phyloP scores from a whole-genome alignment of 2,888 invertebrate species.

The Lingula anatina region DNA sequence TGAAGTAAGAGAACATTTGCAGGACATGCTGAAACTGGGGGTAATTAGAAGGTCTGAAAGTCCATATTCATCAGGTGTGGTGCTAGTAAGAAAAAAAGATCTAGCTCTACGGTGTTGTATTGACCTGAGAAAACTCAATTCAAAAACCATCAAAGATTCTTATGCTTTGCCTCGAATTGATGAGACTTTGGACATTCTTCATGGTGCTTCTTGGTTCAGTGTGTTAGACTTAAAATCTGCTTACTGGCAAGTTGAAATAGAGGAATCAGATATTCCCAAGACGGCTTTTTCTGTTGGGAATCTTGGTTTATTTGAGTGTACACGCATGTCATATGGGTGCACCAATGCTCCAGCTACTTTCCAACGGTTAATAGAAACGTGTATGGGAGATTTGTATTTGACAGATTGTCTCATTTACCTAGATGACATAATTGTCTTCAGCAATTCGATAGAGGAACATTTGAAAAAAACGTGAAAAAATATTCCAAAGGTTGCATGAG shows the following conservation, averaged over 20 bases:
- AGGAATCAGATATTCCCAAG: constrained; percentile 13
- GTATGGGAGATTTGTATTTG: constrained; percentile 10
- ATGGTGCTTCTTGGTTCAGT: constrained; percentile 4
- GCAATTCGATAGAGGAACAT: constrained; percentile 4
- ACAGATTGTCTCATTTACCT: constrained; percentile 11
- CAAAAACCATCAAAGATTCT: constrained; percentile 8
- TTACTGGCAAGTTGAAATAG: too few species aligned
- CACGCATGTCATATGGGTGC: constrained; percentile 25
- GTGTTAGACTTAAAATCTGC: constrained; percentile 15
- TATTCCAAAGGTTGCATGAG: constrained; percentile 1
- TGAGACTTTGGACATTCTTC: constrained; percentile 2
- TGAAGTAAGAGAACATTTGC: constrained; percentile 6
- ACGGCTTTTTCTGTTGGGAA: constrained; percentile 24
- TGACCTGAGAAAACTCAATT: constrained; percentile 9
- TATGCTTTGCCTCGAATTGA: constrained; percentile 11
- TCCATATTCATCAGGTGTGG: constrained; percentile 10
- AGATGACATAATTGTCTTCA: too few species aligned
- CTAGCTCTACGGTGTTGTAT: constrained; percentile 12
- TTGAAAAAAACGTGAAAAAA: constrained; percentile 2
- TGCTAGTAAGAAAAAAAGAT: constrained; percentile 13
- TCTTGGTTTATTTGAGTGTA: too few species aligned
- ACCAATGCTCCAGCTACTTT: constrained; percentile 23
- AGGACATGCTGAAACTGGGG: too few species aligned
- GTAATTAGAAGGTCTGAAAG: constrained; percentile 6
- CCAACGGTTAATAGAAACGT: constrained; percentile 16